Evolutionary conservation across 1,140 invertebrate species (phyloP), one percentile per base, ranked within the genome.

Genomic region (Magallana angulata): DNA sequence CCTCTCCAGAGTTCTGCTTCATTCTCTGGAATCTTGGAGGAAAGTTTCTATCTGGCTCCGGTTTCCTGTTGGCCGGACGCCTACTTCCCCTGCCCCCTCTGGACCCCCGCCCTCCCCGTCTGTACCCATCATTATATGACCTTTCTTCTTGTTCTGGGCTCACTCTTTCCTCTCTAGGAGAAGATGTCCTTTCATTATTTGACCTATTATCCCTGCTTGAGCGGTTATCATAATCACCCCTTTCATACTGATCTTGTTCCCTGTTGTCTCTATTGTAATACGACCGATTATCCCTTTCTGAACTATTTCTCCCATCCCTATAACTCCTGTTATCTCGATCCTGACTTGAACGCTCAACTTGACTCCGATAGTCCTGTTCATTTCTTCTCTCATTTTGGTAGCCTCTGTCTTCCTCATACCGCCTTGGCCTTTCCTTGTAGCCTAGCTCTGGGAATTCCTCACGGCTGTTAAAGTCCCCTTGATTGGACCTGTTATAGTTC

Each of bases 21-120:
- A 76, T 71, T 59, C 86, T 85, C 57, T 71, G 76, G 36, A 86
- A 85, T 62, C 86, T 64, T 81, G 85, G 82, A 71, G 84, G 83
- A 36, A 80, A 81, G 60, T 85, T 87, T 30, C 83, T 89, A 58
- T 85, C 84, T 80, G 24, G 24, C 30, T 76, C 68, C 12, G 68
- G 24, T 11, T 76, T 76, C 60, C 81, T 56, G 57, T n/a, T 85
- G 14, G 7, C 82, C n/a, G 57, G 57, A 57, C 81, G 71, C 57
- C 84, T 85, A 18, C 71, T 88, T 1, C 58, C 86, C 11, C 86
- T 84, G 11, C 71, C 86, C 8, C 84, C 76, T 80, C 86, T 68
- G 4, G 68, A 76, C 30, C 80, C 83, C 59, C 87, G 36, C 36
- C 36, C 83, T 48, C 87, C 86, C 36, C 86, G 30, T 36, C 68